Percentiles rank a stretch among this genome's conserved stretches.
These are phyloP conservation scores for Mionectes olivaceus DNA, from an alignment of 2,797 vertebrate species.

Conservation along the genomic window DNA sequence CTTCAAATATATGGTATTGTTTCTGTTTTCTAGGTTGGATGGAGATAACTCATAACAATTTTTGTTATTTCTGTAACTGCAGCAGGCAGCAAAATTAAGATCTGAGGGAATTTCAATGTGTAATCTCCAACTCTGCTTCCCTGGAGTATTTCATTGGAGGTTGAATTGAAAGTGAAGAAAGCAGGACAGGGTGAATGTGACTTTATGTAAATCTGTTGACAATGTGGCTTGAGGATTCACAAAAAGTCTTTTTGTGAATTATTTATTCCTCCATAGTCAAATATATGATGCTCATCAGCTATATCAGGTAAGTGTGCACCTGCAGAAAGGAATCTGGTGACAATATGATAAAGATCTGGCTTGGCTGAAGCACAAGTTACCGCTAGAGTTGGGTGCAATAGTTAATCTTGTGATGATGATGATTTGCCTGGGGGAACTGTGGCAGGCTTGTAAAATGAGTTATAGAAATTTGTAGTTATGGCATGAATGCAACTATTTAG, in stretches of 20 bases:
- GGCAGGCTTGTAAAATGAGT: background rate
- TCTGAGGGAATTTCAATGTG: background rate
- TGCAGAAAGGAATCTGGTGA: conserved; percentile 7
- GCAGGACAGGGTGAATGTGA: conserved; percentile 25
- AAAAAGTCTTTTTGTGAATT: conserved; percentile 34
- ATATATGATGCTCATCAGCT: background rate
- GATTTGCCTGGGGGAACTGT: background rate
- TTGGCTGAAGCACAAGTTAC: background rate
- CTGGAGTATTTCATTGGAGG: background rate
- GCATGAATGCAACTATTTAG: background rate
- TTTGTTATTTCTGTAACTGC: background rate
- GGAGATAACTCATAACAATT: background rate
- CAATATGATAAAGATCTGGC: background rate
- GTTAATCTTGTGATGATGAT: background rate
- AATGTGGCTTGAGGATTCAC: background rate
- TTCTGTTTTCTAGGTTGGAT: background rate
- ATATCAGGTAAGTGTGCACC: background rate
- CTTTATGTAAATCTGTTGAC: conserved; percentile 41
- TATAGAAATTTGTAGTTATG: background rate
- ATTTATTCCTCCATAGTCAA: conserved; percentile 18
- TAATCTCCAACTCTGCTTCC: conserved; percentile 15
- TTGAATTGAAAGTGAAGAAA: background rate
- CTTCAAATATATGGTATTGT: background rate
- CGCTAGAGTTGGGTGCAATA: background rate
- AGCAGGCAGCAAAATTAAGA: conserved; percentile 16